phyloP scores from a whole-genome alignment of 2,113 vertebrate genomes.

The Pelvicachromis taeniatus region DNA sequence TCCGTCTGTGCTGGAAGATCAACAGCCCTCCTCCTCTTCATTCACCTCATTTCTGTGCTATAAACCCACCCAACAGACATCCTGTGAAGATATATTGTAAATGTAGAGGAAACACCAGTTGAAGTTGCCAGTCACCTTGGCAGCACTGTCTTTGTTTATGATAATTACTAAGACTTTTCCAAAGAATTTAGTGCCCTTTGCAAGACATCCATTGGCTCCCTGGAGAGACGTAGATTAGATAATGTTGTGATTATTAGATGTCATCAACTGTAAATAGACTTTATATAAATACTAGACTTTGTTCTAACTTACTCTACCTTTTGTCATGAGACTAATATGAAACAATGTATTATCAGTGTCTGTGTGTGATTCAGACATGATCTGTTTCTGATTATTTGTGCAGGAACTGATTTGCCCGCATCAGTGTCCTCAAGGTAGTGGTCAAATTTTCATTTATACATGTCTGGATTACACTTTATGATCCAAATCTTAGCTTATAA shows the following conservation, averaged over 20 bases:
- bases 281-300: not conserved
- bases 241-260: not conserved
- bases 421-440: not conserved
- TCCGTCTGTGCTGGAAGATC: constrained; percentile 22
- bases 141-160: not conserved
- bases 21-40: not conserved
- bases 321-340: not conserved
- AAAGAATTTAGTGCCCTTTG: not conserved
- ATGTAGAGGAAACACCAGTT: not conserved
- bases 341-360: not conserved
- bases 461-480: not conserved
- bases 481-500: not conserved
- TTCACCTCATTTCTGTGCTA: not conserved
- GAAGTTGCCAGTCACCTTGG: constrained; percentile 24
- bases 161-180: not conserved
- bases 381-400: not conserved
- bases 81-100: constrained; percentile 10
- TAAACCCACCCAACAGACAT: constrained; percentile 5
- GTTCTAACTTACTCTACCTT: not conserved
- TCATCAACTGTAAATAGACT: not conserved
- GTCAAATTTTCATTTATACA: not conserved
- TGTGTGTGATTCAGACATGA: not conserved
- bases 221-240: not conserved
- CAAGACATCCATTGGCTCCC: not conserved
- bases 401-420: not conserved